Base-by-base conservation (phyloP, 2,888 invertebrate species). In the Drosophila mayaguana region DNA sequence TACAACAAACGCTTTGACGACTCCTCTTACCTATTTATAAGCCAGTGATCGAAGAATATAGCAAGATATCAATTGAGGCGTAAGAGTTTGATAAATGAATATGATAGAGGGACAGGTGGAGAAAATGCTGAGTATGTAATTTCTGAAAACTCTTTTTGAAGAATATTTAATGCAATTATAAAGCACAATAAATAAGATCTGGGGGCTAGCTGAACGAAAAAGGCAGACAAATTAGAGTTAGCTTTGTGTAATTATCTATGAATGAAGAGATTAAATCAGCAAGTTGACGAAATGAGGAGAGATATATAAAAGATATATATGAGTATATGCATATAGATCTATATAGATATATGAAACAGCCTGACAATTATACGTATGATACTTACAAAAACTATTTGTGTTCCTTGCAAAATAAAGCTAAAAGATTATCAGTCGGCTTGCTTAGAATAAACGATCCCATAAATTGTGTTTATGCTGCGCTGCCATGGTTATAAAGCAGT, bases 381-480 rank as follows among this genome's bases (percentile, higher is more conserved):
- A 8, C 25, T 46, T 46, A 12, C 50, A 34, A 50, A 18, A 11
- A 34, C 22, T 54, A 54, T 38, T 12, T 16, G 7, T n/a, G 12
- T 53, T 22, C 22, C 38, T 34, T 20, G 38, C 7, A 3, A n/a
- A n/a, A 8, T 28, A 34, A 18, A 11, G 38, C 38, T 38, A 16
- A 22, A n/a, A 38, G n/a, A 14, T 16, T 11, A 25, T 53, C 53
- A 38, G 11, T 53, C 16, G 16, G 18, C 18, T 34, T 55, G 69
- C 1, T 46, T 36, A 34, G 66, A 48, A 40, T 20, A 16, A 50
- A 7, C 36, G 34, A 3, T 28, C 3, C 60, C 71, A 70, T 59
- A 59, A 73, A 77, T 73, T 55, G 28, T 20, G 4, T n/a, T 28
- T 59, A 57, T 59, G 76, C n/a, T 60, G 46, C 22, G 48, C 7